A percentile compares a stretch with the other conserved stretches of the same genome.
Evolutionary conservation across 2,113 vertebrate species (phyloP).

Genomic region (Tychaedon coryphoeus): DNA sequence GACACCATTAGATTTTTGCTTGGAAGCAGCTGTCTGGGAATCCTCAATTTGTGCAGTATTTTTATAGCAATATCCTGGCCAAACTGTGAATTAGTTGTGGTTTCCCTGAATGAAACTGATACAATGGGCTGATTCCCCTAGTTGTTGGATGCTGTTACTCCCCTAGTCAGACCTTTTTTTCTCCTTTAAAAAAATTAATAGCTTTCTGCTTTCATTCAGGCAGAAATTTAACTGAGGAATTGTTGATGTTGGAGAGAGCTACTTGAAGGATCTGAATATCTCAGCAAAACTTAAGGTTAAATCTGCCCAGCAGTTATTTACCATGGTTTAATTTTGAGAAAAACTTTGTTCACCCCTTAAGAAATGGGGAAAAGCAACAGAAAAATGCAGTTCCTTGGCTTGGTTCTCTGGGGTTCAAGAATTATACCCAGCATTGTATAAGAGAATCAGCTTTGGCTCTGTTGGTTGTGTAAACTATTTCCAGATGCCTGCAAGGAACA

Average conservation of each 20-base stretch:
- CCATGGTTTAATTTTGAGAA: background rate
- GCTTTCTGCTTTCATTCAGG: slow-evolving; percentile 3
- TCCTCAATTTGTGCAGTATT: background rate
- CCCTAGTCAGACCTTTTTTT: background rate
- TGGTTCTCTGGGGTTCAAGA: background rate
- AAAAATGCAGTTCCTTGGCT: background rate
- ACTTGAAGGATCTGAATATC: background rate
- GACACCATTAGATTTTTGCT: background rate
- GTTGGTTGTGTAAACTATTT: background rate
- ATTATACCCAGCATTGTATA: background rate
- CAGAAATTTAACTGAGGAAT: background rate
- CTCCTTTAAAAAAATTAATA: background rate
- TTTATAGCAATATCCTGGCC: background rate
- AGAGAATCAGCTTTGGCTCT: slow-evolving; percentile 27
- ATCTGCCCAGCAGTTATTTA: background rate
- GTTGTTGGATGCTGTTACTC: background rate
- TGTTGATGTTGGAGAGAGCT: background rate
- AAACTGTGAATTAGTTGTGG: background rate
- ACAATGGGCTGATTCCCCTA: background rate
- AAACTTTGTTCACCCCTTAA: background rate
- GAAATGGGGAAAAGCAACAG: background rate
- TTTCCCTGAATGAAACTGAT: background rate
- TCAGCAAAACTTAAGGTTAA: background rate
- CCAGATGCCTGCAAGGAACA: slow-evolving; percentile 59
- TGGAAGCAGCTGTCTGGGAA: background rate